Evolutionary conservation across 2,797 vertebrate species (phyloP).

Genomic region (Euthynnus affinis): DNA sequence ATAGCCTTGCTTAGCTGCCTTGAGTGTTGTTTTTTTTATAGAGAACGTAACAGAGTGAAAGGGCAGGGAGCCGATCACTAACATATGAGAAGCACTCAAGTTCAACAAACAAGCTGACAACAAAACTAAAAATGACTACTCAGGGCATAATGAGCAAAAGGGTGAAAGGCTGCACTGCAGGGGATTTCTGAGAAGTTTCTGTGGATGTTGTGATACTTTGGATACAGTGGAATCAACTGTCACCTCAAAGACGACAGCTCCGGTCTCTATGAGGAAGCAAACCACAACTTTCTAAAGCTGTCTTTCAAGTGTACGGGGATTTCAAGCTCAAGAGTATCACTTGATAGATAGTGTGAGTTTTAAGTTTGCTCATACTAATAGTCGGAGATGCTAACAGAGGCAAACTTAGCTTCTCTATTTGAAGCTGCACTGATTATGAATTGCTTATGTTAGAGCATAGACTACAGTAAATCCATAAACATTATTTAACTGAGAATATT

Average conservation of each 20-base stretch:
- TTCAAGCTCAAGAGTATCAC: background rate
- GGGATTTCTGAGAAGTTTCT: background rate
- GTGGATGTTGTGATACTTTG: background rate
- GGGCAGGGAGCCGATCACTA: background rate
- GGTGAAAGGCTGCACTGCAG: background rate
- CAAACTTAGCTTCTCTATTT: background rate
- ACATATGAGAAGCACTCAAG: background rate
- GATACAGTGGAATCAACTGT: background rate
- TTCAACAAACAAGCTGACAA: background rate
- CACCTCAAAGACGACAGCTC: background rate
- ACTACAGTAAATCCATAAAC: background rate
- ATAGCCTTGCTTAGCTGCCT: background rate
- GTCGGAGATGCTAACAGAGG: background rate
- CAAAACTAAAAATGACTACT: background rate
- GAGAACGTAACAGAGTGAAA: background rate
- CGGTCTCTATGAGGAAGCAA: conserved; percentile 4
- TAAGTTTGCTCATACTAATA: background rate
- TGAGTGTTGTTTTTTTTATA: background rate
- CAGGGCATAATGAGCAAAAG: background rate
- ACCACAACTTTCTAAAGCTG: background rate
- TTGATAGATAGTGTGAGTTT: background rate
- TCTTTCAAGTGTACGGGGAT: background rate
- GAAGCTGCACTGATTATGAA: background rate
- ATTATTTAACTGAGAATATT: background rate
- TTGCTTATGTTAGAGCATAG: too few species aligned